phyloP scores from a whole-genome alignment of 2,888 invertebrate genomes.

The Labia minor region DNA sequence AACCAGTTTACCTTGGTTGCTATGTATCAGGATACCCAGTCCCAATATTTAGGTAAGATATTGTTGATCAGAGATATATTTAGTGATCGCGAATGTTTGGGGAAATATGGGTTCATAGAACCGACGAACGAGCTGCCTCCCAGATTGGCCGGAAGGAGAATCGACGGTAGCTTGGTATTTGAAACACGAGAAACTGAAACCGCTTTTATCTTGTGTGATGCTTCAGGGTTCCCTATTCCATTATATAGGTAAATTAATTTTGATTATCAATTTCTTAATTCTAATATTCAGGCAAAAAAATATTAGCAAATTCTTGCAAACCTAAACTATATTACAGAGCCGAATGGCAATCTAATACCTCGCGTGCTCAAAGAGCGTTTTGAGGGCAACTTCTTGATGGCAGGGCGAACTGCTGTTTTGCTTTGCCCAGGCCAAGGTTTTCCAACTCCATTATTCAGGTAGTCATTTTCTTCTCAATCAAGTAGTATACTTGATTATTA shows the following conservation, averaged over 20 bases:
- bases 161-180: conserved; percentile 30
- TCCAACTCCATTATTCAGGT: conserved; percentile 30
- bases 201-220: conserved; percentile 31
- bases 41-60: conserved; percentile 34
- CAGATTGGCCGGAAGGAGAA: conserved; percentile 36
- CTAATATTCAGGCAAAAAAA: conserved; percentile 14
- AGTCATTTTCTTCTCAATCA: conserved; percentile 14
- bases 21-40: conserved; percentile 37
- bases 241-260: conserved; percentile 31
- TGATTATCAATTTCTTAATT: background rate
- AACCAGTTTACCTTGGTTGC: conserved; percentile 41
- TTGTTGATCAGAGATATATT: background rate
- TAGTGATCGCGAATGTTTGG: background rate
- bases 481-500: background rate
- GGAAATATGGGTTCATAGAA: conserved; percentile 33
- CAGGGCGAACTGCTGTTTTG: conserved; percentile 26
- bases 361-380: conserved; percentile 30
- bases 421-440: conserved; percentile 31
- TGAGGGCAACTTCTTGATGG: conserved; percentile 28
- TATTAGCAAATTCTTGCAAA: background rate
- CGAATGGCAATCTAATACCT: conserved; percentile 27
- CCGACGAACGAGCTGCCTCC: conserved; percentile 41
- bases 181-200: conserved; percentile 24
- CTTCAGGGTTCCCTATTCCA: conserved; percentile 33
- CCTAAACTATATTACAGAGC: conserved; percentile 24